Evolutionary conservation across 2,113 vertebrate genomes (phyloP), one percentile per base, ranked within the genome.

Genomic region (Nibea albiflora): DNA sequence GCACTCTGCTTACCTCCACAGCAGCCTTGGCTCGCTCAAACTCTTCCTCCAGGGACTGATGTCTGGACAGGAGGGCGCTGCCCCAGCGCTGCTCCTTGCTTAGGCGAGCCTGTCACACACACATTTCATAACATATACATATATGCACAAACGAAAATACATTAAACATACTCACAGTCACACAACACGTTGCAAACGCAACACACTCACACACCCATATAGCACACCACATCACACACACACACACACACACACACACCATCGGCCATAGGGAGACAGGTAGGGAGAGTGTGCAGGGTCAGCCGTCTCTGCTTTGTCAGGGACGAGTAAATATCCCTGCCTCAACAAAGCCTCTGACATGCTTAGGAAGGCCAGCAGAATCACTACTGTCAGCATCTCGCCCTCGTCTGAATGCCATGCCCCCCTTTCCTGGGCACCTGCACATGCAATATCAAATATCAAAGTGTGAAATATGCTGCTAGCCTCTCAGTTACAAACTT

Each of bases 21-120:
- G 98, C 98, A 84, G 98, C 98, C 93, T 99, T 99, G 82, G 98
- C 98, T 77, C 98, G 95, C 94, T 99, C 98, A 95, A 98, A 99
- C 95, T 99, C 98, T 80, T 99, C 98, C 94, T 99, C 98, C 85
- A 99, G 93, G 78, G 98, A 99, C 82, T 99, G 98, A 91, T 99
- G 97, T 94, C 98, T 96, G 86, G 98, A 98, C 76, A 99, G 95
- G 22, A 96, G 94, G n/a, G 96, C 90, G 5, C 96, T 95, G 80
- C 97, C 97, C 96, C 95, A 97, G 10, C 96, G 95, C 54, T 96
- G 96, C 71, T 99, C 98, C 94, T 97, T 99, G 67, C 89, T 92
- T 69, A 97, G 90, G 60, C 95, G 97, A 87, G 95, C 96, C 98
- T 99, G 91, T 92, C 62, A 89, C 84, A 84, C 73, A 73, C 46